Conservation (phyloP, 2,888 invertebrate species). For the Drosophila diplacantha region DNA sequence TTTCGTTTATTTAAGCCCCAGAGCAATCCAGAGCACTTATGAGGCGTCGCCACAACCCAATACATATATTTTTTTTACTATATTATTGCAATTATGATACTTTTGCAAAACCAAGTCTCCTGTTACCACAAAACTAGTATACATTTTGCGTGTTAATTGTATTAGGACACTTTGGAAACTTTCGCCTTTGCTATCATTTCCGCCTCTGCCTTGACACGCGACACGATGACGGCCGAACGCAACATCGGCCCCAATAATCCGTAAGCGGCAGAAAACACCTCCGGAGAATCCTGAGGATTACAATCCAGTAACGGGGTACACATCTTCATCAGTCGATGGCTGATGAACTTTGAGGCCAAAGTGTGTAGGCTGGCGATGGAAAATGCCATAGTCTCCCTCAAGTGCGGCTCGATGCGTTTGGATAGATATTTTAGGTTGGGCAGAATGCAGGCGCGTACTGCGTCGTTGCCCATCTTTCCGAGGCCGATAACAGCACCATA, state of each 20-base stretch:
- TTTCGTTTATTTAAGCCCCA: no score
- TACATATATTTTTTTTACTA: no score
- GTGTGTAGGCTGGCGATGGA: not conserved
- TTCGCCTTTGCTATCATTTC: not conserved
- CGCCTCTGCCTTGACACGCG: not conserved
- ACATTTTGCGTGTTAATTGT: no score
- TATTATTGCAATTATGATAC: no score
- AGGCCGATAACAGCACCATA: constrained; percentile 46
- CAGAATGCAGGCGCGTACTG: constrained; percentile 25
- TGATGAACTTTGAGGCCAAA: constrained; percentile 28
- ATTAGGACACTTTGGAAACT: no score
- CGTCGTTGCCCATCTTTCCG: constrained; percentile 37
- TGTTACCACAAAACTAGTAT: no score
- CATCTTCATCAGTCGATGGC: constrained; percentile 41
- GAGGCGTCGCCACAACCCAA: no score
- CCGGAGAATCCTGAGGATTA: constrained; percentile 11
- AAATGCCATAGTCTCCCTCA: not conserved
- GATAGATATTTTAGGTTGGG: constrained; percentile 36
- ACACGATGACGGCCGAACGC: not conserved
- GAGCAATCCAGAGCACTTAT: no score
- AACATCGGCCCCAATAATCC: constrained; percentile 34
- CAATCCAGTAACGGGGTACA: constrained; percentile 36
- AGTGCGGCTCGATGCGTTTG: constrained; percentile 20
- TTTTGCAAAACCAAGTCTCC: no score
- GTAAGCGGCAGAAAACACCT: constrained; percentile 14